Evolutionary conservation across 2,888 invertebrate species (phyloP), one percentile per base, ranked within the genome.

Genomic region (Campoplex capitator): DNA sequence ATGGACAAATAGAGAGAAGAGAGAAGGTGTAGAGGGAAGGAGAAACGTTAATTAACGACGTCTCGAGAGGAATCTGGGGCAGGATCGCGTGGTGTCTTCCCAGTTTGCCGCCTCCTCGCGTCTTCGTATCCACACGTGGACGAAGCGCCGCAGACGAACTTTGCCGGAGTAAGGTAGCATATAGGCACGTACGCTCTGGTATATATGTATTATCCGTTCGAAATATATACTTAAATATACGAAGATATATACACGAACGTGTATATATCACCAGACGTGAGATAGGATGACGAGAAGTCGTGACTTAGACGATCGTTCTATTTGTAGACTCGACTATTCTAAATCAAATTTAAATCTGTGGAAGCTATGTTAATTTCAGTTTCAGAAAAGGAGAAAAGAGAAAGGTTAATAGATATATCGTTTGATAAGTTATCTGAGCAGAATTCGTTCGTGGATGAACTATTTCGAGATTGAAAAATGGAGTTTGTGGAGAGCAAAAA

Each of bases 21-120:
- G 88, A 48, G 16, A 85, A 56, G 74, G 9, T 23, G 88, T 85
- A 75, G 86, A 89, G 89, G 84, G 88, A 91, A 89, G 88, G 90
- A 84, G 88, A 85, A 83, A 88, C 82, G 83, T 89, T 89, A 88
- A 89, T 89, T 89, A 89, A 87, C 87, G 85, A 84, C 85, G 84
- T 87, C 88, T 87, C 87, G 78, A 78, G 83, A 83, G 82, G 89
- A 87, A 88, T 88, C 88, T 88, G 87, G 87, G 75, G 74, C 85
- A 84, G 84, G 84, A 88, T 87, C 83, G 84, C 79, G 85, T 28
- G 77, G 68, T 68, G 68, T 83, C 68, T 56, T 48, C n/a, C 38
- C 28, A n/a, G 58, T 58, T 51, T 56, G 54, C 35, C 71, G 62
- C 45, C 48, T 83, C 74, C 58, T 86, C 74, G 84, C 42, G 75